A percentile compares a stretch with the other conserved stretches of the same genome.
Evolutionary conservation across 2,888 invertebrate genomes (phyloP).

Genomic region (Harmothoe impar): DNA sequence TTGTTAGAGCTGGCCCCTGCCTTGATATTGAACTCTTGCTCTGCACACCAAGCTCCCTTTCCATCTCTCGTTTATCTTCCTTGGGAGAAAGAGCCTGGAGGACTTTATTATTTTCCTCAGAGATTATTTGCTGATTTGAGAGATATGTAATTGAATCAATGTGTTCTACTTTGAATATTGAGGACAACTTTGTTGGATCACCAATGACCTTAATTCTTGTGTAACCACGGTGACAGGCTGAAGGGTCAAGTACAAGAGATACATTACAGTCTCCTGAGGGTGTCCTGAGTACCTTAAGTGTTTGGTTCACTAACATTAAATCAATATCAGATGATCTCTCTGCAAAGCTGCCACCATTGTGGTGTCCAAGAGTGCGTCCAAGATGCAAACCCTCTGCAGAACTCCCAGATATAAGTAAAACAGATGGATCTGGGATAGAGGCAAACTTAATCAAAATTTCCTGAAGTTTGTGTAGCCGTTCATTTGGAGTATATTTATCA

Average conservation of each 20-base stretch:
- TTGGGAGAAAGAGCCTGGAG: not conserved
- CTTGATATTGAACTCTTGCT: no score
- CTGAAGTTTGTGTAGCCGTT: not conserved
- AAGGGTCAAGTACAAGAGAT: not conserved
- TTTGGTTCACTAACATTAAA: not conserved
- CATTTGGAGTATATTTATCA: not conserved
- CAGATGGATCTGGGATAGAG: not conserved
- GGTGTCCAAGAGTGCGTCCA: not conserved
- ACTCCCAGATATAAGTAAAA: not conserved
- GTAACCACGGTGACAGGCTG: slow-evolving; percentile 14
- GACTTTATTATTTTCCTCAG: not conserved
- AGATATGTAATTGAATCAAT: not conserved
- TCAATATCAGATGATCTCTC: not conserved
- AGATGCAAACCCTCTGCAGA: not conserved
- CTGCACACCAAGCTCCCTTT: not conserved
- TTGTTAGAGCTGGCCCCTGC: not conserved
- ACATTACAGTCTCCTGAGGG: no score
- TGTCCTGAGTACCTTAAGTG: not conserved
- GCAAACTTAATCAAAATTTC: not conserved
- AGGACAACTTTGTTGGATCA: not conserved
- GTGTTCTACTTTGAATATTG: not conserved
- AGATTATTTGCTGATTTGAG: not conserved
- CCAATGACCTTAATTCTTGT: not conserved
- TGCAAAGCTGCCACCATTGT: not conserved
- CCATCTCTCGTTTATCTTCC: not conserved